phyloP scores from a whole-genome alignment of 1,140 invertebrate species.

The Hylaeus volcanicus region DNA sequence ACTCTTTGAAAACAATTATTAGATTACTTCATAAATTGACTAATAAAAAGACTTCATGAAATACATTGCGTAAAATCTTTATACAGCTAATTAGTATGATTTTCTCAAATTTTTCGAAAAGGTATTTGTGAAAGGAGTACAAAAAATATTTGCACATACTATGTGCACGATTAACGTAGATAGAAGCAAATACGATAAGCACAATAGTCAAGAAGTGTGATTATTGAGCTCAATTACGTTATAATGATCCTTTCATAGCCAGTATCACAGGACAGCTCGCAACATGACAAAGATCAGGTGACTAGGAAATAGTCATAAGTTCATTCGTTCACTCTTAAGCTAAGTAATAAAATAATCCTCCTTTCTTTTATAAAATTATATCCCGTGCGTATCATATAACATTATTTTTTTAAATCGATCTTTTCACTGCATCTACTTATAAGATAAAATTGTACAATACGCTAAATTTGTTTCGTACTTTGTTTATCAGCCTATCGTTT shows the following conservation, averaged over 20 bases:
- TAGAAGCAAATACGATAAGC: constrained; percentile 28
- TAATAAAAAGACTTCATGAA: constrained; percentile 34
- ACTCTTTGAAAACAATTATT: constrained; percentile 2
- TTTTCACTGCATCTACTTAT: constrained; percentile 34
- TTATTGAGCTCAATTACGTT: constrained; percentile 30
- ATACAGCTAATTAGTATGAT: constrained; percentile 13
- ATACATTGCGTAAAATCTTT: constrained; percentile 10
- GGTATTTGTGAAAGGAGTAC: constrained; percentile 19
- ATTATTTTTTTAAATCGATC: constrained; percentile 32
- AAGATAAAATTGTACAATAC: constrained; percentile 41
- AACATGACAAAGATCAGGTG: constrained; percentile 50
- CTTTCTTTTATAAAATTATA: constrained; percentile 56
- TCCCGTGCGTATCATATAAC: constrained; percentile 6
- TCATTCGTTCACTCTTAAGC: constrained; percentile 29
- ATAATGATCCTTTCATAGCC: constrained; percentile 58
- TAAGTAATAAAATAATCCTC: constrained; percentile 58
- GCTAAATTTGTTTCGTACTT: constrained; percentile 45
- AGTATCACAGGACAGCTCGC: constrained; percentile 61
- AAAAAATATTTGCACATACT: constrained; percentile 41
- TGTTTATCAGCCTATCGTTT: constrained; percentile 40
- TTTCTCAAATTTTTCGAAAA: background rate
- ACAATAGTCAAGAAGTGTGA: constrained; percentile 33
- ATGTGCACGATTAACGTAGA: constrained; percentile 19
- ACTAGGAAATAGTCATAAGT: constrained; percentile 26
- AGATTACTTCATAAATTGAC: constrained; percentile 12